Evolutionary conservation across 2,113 vertebrate genomes (phyloP).

Genomic region (Anolis carolinensis): DNA sequence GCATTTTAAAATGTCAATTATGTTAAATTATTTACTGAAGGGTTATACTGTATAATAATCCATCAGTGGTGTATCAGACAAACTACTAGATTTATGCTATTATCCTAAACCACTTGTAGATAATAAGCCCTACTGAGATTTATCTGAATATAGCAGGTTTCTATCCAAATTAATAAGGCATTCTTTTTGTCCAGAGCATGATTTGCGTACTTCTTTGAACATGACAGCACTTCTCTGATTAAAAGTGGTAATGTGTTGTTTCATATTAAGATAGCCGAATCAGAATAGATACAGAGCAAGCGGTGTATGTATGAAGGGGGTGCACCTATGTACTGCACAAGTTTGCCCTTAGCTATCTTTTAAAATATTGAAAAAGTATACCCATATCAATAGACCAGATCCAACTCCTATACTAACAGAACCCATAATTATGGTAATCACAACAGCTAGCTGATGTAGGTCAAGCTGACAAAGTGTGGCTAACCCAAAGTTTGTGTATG

Average conservation of each 20-base stretch:
- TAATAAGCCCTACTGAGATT: not conserved
- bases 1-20: not conserved
- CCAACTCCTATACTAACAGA: not conserved
- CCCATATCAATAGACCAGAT: not conserved
- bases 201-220: no score
- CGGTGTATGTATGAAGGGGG: not conserved
- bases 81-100: not conserved
- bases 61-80: no score
- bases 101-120: not conserved
- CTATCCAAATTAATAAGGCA: not conserved
- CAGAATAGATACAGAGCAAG: not conserved
- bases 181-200: not conserved
- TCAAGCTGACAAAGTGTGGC: not conserved
- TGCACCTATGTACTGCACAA: not conserved
- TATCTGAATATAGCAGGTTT: not conserved
- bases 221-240: not conserved
- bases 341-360: not conserved
- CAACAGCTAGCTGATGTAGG: no score
- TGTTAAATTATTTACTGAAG: not conserved
- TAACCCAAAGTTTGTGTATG: no score
- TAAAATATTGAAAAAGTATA: not conserved
- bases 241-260: not conserved
- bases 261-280: not conserved
- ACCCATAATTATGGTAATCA: not conserved
- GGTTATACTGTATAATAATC: not conserved